Base-by-base conservation (phyloP, 2,113 vertebrate genomes). In the Arizona elegans region DNA sequence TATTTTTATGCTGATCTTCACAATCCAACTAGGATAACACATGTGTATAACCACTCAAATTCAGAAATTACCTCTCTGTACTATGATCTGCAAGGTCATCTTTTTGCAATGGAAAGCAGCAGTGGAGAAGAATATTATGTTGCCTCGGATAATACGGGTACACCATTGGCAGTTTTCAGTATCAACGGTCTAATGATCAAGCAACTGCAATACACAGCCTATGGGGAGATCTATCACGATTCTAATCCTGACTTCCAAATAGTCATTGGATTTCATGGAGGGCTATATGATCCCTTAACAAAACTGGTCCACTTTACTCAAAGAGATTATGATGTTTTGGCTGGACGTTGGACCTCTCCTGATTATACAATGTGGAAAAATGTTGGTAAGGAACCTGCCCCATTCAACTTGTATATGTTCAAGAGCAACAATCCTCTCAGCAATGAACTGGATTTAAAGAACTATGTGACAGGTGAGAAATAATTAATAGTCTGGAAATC, bases 351-450 rank as follows among this genome's bases (percentile, higher is more conserved):
- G 99, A 99, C 99, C 33, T 99, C 99, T 7, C 99, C 99, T 0
- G 99, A 99, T 97, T 99, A 99, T 86, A 98, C 98, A 95, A 98
- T 98, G 97, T 99, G 99, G 99, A 99, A 98, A 95, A 99, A 99
- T 88, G 99, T 99, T 43, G 99, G 99, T 96, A 98, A 98, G 94
- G 99, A 99, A 94, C 99, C 99, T 0, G 97, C 98, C 75, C 99
- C 99, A 8, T 99, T 99, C 95, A 99, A 99, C 95, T 95, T 99
- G 56, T 99, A 99, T 93, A 99, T 99, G 99, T 99, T 99, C 97
- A 99, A 99, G 97, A 99, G 99, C 97, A 99, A 99, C 97, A 99
- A 99, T 94, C 99, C 99, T 38, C 99, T 99, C 96, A 99, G 99
- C 94, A 99, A 99, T 87, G 99, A 99, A 97, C 97, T 99, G 96